Evolutionary conservation across 2,113 vertebrate species (phyloP).

Genomic region (Trochalopteron elliotii): DNA sequence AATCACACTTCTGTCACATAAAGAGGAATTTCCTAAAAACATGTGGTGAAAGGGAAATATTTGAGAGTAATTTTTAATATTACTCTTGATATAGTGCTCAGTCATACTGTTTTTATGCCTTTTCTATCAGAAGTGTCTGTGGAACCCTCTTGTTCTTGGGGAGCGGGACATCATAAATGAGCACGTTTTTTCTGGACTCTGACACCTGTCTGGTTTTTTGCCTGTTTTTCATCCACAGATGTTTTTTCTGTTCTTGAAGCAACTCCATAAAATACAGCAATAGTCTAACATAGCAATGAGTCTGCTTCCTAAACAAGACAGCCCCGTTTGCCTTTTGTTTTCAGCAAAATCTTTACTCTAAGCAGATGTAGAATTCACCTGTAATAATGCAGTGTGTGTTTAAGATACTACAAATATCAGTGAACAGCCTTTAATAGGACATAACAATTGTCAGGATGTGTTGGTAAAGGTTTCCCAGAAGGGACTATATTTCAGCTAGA

Average conservation of each 20-base stretch:
- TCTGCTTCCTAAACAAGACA: not conserved
- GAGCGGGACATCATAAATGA: not conserved
- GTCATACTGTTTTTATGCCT: not conserved
- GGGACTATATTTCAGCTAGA: slow-evolving; percentile 67
- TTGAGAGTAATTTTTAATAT: not conserved
- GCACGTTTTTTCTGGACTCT: not conserved
- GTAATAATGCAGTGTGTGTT: slow-evolving; percentile 50
- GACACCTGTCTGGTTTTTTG: not conserved
- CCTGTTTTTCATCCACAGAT: not conserved
- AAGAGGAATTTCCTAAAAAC: not conserved
- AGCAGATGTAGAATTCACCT: slow-evolving; percentile 58
- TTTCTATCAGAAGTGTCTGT: not conserved
- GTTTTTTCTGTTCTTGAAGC: not conserved
- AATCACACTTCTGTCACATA: not conserved
- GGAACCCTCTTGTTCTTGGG: not conserved
- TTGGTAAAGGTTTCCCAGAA: slow-evolving; percentile 62
- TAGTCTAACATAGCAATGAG: not conserved
- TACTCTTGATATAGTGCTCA: not conserved
- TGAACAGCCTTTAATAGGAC: slow-evolving; percentile 69
- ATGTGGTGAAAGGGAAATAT: not conserved
- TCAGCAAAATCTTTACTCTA: slow-evolving; percentile 41
- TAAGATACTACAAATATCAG: slow-evolving; percentile 65
- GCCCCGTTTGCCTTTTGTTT: slow-evolving; percentile 24
- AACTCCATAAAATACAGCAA: not conserved
- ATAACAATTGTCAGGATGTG: slow-evolving; percentile 59